Conservation (phyloP, 1,140 invertebrate genomes). For the Sipha flava region DNA sequence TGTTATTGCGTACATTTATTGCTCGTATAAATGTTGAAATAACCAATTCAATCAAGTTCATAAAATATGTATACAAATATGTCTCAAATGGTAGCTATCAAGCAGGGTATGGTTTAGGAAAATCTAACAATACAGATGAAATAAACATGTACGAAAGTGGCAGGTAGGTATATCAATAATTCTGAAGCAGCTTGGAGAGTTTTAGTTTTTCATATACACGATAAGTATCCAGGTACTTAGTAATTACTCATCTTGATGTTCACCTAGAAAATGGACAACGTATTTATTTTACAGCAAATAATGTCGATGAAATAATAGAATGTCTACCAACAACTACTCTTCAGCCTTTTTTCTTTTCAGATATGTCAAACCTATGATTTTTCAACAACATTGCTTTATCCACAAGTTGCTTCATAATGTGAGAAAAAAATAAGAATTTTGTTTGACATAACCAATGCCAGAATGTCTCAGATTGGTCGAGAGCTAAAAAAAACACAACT, state of each 20-base stretch:
- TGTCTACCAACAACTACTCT: slow-evolving; percentile 26
- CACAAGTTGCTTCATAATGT: slow-evolving; percentile 36
- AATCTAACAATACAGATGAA: neutral
- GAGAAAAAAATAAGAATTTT: slow-evolving; percentile 33
- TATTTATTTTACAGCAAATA: neutral
- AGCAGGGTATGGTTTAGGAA: slow-evolving; percentile 39
- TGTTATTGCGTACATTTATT: slow-evolving; percentile 34
- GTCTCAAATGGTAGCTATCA: slow-evolving; percentile 43
- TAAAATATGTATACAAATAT: slow-evolving; percentile 42
- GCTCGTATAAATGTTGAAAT: slow-evolving; percentile 42
- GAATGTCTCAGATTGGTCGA: neutral
- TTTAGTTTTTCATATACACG: slow-evolving; percentile 42
- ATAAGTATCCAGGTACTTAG: slow-evolving; percentile 42
- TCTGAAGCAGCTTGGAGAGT: slow-evolving; percentile 45
- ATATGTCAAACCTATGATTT: slow-evolving; percentile 40
- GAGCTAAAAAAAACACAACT: slow-evolving; percentile 34
- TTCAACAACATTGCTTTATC: too few relatives aligned
- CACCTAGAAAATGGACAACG: neutral
- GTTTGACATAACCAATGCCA: slow-evolving; percentile 27
- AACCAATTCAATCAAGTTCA: slow-evolving; percentile 41
- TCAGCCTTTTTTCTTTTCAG: slow-evolving; percentile 43
- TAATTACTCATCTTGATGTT: slow-evolving; percentile 40
- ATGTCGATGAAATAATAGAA: slow-evolving; percentile 36
- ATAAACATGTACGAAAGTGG: slow-evolving; percentile 33
- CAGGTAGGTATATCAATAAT: slow-evolving; percentile 44